Base-by-base conservation (phyloP, 2,888 invertebrate genomes). In the Steinernema hermaphroditum region DNA sequence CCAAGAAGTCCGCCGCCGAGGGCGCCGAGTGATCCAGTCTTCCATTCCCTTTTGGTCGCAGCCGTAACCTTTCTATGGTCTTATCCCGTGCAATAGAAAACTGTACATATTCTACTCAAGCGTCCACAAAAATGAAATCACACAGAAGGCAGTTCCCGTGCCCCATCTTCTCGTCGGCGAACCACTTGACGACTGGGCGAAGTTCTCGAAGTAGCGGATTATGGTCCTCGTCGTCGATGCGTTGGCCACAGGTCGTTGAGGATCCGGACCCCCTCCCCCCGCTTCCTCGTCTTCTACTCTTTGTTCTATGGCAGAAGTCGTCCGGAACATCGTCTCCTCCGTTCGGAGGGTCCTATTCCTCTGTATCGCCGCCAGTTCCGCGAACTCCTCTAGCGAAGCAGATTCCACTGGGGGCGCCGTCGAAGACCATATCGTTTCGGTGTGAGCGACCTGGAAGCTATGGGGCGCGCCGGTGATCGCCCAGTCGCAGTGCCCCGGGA, bases 1-100 rank as follows among this genome's bases (percentile, higher is more conserved):
- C 82, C 78, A 81, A 82, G 81, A 82, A 81, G 78, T 79, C 79
- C 49, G 80, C 76, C 72, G 79, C 77, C 54, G 54, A 54, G 54
- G 54, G 54, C 16, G 22, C 54, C 24, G 54, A 54, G 16, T 54
- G 49, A 49, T 49, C 6, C n/a, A n/a, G n/a, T 19, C 49, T n/a
- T n/a, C n/a, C 2, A 46, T 46, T 19, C 41, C 8, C 41, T 41
- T 41, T 41, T 41, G 41, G 41, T 41, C 46, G 46, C 4, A 46
- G 14, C 19, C 46, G 14, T 14, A 46, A 46, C 2, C 2, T 14
- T n/a, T n/a, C n/a, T n/a, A n/a, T n/a, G 43, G 14, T 41, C 43
- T 41, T 8, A 41, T 12, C 43, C 43, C 14, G 43, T 41, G 43
- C 43, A 41, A 41, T 41, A 41, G 9, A 41, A 41, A 41, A 41